Conservation (phyloP, 2,113 vertebrate species). For the Psittacara wagleri region DNA sequence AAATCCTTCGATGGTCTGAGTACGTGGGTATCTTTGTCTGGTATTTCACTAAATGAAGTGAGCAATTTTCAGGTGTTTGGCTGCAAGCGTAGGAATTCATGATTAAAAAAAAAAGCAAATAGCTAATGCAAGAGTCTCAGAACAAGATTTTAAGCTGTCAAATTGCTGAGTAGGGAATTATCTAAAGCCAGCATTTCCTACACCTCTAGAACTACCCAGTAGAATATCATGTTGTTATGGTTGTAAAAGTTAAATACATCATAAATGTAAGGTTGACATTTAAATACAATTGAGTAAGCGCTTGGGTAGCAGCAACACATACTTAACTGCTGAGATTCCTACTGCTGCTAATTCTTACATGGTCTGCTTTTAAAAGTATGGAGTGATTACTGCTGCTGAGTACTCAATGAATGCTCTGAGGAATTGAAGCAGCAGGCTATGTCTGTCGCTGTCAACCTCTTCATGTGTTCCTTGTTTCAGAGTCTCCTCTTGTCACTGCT, state of each 20-base stretch:
- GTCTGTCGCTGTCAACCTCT: neutral
- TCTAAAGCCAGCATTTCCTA: neutral
- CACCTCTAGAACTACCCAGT: neutral
- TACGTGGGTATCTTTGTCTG: neutral
- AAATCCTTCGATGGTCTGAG: neutral
- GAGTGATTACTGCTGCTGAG: neutral
- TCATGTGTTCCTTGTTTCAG: neutral
- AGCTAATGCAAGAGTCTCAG: neutral
- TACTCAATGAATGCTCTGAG: neutral
- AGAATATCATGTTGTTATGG: neutral
- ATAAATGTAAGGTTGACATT: neutral
- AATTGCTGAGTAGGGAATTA: neutral
- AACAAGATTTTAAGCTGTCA: neutral
- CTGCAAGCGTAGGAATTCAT: neutral
- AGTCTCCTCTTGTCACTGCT: neutral
- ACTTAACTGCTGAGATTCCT: neutral
- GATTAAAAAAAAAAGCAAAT: neutral
- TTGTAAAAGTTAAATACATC: neutral
- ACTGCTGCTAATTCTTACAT: neutral
- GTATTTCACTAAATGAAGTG: neutral
- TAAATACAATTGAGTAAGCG: neutral
- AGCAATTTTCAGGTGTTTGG: neutral
- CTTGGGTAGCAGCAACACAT: neutral
- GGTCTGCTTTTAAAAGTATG: neutral
- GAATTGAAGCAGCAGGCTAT: neutral